Evolutionary conservation across 2,888 invertebrate genomes (phyloP).

Genomic region (Allygus modestus): DNA sequence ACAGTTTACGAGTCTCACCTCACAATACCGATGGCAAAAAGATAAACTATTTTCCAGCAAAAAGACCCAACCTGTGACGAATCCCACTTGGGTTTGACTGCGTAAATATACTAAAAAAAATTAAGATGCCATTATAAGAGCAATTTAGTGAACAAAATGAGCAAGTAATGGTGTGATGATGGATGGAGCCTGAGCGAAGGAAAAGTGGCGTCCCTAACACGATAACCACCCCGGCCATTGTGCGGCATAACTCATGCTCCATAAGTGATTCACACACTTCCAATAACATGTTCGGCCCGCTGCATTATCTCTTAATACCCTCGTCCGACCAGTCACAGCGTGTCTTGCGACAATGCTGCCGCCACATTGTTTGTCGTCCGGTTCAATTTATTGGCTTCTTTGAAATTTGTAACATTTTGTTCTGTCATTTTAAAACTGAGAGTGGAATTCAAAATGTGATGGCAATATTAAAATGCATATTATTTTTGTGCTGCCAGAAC

Average conservation of each 20-base stretch:
- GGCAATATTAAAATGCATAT: too few relatives aligned
- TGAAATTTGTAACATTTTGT: neutral
- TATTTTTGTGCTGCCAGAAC: too few relatives aligned
- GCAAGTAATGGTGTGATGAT: constrained; percentile 55
- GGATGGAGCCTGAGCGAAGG: constrained; percentile 33
- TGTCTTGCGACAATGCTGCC: constrained; percentile 22
- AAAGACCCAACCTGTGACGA: constrained; percentile 2
- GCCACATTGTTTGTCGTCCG: constrained; percentile 14
- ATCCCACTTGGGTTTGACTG: constrained; percentile 53
- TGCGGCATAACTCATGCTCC: constrained; percentile 45
- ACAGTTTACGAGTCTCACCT: neutral
- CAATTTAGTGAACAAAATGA: constrained; percentile 55
- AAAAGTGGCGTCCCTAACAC: constrained; percentile 53
- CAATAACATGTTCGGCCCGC: constrained; percentile 58
- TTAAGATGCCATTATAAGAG: constrained; percentile 51
- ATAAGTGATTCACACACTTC: constrained; percentile 59
- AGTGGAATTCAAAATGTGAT: neutral
- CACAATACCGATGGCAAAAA: constrained; percentile 2
- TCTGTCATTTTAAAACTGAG: neutral
- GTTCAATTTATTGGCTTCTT: constrained; percentile 17
- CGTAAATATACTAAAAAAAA: constrained; percentile 52
- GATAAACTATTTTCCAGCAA: constrained; percentile 35
- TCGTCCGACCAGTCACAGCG: constrained; percentile 35
- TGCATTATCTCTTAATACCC: constrained; percentile 52
- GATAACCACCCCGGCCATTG: constrained; percentile 47